Evolutionary conservation across 1,140 invertebrate species (phyloP).

Genomic region (Vollenhovia emeryi): DNA sequence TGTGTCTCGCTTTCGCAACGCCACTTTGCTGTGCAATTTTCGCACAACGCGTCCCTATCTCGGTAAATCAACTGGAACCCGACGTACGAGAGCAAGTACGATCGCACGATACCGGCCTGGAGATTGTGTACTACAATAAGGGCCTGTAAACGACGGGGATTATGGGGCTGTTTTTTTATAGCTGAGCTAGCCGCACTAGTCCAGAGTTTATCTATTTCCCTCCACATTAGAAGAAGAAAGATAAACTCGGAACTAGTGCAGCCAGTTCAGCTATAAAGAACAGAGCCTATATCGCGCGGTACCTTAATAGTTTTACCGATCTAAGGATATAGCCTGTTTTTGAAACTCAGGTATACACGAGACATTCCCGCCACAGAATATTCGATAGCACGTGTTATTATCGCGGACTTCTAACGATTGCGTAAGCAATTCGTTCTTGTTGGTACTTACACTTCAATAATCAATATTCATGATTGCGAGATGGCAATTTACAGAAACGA

Average conservation of each 20-base stretch:
- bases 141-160: constrained; percentile 86
- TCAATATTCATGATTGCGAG: background rate
- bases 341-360: constrained; percentile 39
- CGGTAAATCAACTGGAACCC: constrained; percentile 86
- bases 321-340: background rate
- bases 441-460: constrained; percentile 17
- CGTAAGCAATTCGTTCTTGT: background rate
- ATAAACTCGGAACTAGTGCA: too few relatives aligned
- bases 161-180: too few relatives aligned
- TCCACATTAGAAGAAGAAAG: too few relatives aligned
- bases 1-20: constrained; percentile 93
- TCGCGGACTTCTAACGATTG: background rate
- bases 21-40: constrained; percentile 94
- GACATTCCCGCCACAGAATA: constrained; percentile 15
- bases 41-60: constrained; percentile 89
- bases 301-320: background rate
- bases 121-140: constrained; percentile 87
- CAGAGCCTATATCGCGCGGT: too few relatives aligned
- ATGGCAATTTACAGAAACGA: background rate
- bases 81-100: constrained; percentile 85
- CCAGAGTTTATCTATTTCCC: too few relatives aligned
- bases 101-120: constrained; percentile 81
- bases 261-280: too few relatives aligned
- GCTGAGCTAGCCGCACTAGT: too few relatives aligned
- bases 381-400: background rate